phyloP scores from a whole-genome alignment of 2,113 vertebrate species.

The Oxyura jamaicensis region DNA sequence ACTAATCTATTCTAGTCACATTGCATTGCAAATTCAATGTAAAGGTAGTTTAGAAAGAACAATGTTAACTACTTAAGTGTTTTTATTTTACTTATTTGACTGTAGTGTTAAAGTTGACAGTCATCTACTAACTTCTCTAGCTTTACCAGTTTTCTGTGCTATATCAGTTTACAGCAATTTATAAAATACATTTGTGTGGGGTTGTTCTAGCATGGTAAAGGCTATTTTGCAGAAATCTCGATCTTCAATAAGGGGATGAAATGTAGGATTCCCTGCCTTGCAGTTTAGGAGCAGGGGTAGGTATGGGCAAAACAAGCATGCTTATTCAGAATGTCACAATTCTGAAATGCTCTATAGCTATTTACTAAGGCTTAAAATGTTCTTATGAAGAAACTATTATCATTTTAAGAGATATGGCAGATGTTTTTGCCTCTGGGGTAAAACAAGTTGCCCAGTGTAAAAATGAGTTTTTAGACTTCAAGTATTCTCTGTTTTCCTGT shows the following conservation, averaged over 20 bases:
- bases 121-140: neutral
- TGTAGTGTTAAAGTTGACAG: neutral
- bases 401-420: neutral
- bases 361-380: neutral
- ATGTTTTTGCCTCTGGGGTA: neutral
- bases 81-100: neutral
- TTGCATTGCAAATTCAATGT: neutral
- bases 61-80: neutral
- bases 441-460: neutral
- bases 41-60: neutral
- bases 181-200: neutral
- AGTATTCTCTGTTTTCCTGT: slow-evolving; percentile 8
- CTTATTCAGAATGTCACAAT: neutral
- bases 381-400: neutral
- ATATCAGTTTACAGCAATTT: neutral
- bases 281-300: neutral
- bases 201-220: neutral
- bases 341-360: neutral
- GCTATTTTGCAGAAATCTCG: neutral
- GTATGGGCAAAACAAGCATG: neutral
- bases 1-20: neutral
- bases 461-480: neutral
- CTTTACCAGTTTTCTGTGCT: neutral
- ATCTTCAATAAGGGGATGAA: neutral
- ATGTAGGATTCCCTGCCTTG: neutral